Evolutionary conservation across 2,888 invertebrate genomes (phyloP), one percentile per base, ranked within the genome.

Genomic region (Leptothorax acervorum): DNA sequence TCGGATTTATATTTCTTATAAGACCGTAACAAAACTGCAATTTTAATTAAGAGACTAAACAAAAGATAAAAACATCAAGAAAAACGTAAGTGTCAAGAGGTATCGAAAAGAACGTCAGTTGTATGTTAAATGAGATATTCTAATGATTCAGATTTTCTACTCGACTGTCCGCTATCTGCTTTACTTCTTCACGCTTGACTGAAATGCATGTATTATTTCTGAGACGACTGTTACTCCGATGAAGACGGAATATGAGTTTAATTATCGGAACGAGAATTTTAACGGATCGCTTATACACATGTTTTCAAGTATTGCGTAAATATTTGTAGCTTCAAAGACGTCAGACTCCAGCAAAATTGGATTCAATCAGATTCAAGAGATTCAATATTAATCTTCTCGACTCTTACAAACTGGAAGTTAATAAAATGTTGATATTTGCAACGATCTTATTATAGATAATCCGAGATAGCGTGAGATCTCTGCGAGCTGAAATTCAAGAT

Each of bases 401-500:
- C 39, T 55, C 39, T 55, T 28, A n/a, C 28, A 18, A 15, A n/a
- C 18, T 3, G 6, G 68, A 42, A 18, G 42, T 57, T 55, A 68
- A 45, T 28, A 68, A 53, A 42, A 55, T 55, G 53, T 42, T 55
- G 15, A 73, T 55, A 55, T 55, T 73, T 39, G 28, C 55, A 1
- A 28, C 39, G 71, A 73, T 73, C 71, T 73, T 45, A 45, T 74
- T 45, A 60, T 60, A 60, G 74, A 31, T 45, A 60, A 42, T 42
- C 15, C 55, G 57, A 71, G 55, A 39, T 35, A 23, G 31, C 31
- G n/a, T n/a, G n/a, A n/a, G 71, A 68, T 68, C 45, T 28, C 28
- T 15, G 15, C 51, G 23, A 53, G n/a, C 28, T 39, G 53, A 76
- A 45, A 39, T 23, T 51, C 75, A 57, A 76, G 76, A 76, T 76